A percentile compares a stretch with the other conserved stretches of the same genome.
phyloP scores from a whole-genome alignment of 2,797 vertebrate species.

The Scomberomorus guttatus region DNA sequence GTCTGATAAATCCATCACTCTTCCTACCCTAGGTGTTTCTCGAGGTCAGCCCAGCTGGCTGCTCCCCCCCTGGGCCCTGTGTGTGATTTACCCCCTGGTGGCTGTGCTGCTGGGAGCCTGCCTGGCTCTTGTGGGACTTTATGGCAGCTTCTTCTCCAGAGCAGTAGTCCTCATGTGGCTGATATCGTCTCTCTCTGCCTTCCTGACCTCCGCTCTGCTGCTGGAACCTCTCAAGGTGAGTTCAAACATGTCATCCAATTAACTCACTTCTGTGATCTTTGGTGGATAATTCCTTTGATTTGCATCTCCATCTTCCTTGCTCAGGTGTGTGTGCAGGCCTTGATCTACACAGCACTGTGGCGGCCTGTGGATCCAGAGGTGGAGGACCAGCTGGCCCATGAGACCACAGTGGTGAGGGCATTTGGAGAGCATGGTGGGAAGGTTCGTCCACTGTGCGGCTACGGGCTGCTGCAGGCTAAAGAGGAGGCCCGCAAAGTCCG shows the following conservation, averaged over 20 bases:
- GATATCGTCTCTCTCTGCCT: constrained; percentile 77
- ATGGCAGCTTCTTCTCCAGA: constrained; percentile 82
- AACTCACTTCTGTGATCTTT: neutral
- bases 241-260: neutral
- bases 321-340: constrained; percentile 83
- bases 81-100: constrained; percentile 77
- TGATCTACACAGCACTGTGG: constrained; percentile 75
- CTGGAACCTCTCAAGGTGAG: constrained; percentile 87
- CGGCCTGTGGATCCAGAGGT: constrained; percentile 87
- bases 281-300: neutral
- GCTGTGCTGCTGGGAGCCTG: constrained; percentile 74
- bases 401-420: constrained; percentile 72
- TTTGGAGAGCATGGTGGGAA: constrained; percentile 67
- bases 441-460: constrained; percentile 85
- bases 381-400: constrained; percentile 80
- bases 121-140: constrained; percentile 81
- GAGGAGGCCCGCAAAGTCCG: constrained; percentile 86
- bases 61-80: constrained; percentile 81
- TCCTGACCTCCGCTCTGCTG: constrained; percentile 84
- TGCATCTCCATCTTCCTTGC: neutral
- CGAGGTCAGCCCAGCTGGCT: constrained; percentile 72
- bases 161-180: constrained; percentile 86
- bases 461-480: constrained; percentile 87
- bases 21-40: constrained; percentile 75
- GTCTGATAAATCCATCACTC: neutral